Evolutionary conservation across 2,113 vertebrate genomes (phyloP).

Genomic region (Scophthalmus maximus): DNA sequence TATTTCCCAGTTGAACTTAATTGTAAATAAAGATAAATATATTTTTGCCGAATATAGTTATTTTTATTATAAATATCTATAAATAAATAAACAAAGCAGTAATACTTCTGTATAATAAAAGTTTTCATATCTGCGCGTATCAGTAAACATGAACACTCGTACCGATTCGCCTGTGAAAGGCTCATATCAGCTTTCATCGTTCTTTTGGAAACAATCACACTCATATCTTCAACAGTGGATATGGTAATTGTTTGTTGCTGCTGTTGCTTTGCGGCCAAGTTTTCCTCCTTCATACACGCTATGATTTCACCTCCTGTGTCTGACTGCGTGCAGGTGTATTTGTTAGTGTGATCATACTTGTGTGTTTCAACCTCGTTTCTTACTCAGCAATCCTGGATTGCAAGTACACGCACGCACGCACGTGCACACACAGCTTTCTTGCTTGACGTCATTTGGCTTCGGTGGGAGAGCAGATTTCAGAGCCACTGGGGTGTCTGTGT

Average conservation of each 20-base stretch:
- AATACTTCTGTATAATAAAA: no score
- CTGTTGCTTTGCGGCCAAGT: conserved; percentile 10
- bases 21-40: no score
- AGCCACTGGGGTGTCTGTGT: conserved; percentile 66
- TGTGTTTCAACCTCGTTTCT: conserved; percentile 37
- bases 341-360: conserved; percentile 42
- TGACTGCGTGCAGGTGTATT: conserved; percentile 33
- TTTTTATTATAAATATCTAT: no score
- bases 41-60: no score
- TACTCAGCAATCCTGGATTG: conserved; percentile 30
- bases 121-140: no score
- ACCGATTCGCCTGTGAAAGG: no score
- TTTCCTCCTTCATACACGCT: conserved; percentile 30
- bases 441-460: conserved; percentile 77
- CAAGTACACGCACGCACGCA: conserved; percentile 9
- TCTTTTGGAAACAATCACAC: conserved; percentile 1
- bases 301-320: conserved; percentile 36
- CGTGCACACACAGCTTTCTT: conserved; percentile 24
- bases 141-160: no score
- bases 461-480: conserved; percentile 69
- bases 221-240: conserved; percentile 1
- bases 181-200: no score
- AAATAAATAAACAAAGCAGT: no score
- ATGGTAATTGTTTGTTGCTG: no score
- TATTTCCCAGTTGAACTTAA: no score